phyloP scores from a whole-genome alignment of 1,140 invertebrate species.

The Forficula auricularia region DNA sequence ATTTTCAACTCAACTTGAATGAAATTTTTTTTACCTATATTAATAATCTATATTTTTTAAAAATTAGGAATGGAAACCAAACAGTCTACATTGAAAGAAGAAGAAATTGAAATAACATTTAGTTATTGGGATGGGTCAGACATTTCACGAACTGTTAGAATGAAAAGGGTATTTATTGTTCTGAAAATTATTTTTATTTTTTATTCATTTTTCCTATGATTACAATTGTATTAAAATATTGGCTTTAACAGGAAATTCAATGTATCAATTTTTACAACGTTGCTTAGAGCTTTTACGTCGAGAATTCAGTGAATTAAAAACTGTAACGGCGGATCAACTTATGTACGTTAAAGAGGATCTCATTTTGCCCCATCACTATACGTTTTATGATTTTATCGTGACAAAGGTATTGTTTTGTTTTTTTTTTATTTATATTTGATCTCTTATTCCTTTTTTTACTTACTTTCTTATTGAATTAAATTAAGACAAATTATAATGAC shows the following conservation, averaged over 20 bases:
- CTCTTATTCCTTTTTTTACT: too few species aligned
- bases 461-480: too few species aligned
- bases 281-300: slow-evolving; percentile 79
- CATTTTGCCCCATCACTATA: slow-evolving; percentile 95
- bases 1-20: too few species aligned
- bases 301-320: slow-evolving; percentile 94
- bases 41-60: slow-evolving; percentile 4
- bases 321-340: slow-evolving; percentile 89
- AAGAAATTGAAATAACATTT: slow-evolving; percentile 97
- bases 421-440: too few species aligned
- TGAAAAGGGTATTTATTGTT: slow-evolving; percentile 60
- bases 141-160: slow-evolving; percentile 75
- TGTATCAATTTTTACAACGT: slow-evolving; percentile 92
- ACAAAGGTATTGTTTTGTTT: slow-evolving; percentile 51
- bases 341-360: slow-evolving; percentile 99
- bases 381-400: slow-evolving; percentile 99
- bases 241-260: slow-evolving; percentile 58
- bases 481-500: too few species aligned
- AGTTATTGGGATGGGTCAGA: slow-evolving; percentile 99
- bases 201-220: too few species aligned
- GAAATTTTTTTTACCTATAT: too few species aligned
- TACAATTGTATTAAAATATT: slow-evolving; percentile 12
- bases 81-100: slow-evolving; percentile 91
- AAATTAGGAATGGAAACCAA: slow-evolving; percentile 87
- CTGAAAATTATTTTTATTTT: too few species aligned